phyloP scores from a whole-genome alignment of 2,113 vertebrate genomes.

The Oreochromis tanganicae region DNA sequence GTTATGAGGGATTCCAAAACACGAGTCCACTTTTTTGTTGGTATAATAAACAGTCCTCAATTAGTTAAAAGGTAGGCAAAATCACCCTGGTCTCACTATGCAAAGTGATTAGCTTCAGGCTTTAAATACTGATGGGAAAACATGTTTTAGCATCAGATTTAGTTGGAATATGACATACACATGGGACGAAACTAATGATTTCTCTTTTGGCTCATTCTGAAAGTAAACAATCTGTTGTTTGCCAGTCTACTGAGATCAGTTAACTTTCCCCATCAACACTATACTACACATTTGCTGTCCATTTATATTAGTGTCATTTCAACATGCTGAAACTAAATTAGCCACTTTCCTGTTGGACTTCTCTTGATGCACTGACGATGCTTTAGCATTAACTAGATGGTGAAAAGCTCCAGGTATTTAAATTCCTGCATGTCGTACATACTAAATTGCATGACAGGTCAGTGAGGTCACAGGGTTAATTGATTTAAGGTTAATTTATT shows the following conservation, averaged over 20 bases:
- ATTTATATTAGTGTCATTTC: not conserved
- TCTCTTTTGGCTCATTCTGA: not conserved
- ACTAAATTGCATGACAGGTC: not conserved
- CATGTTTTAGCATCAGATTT: conserved; percentile 4
- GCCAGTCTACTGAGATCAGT: not conserved
- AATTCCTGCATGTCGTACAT: not conserved
- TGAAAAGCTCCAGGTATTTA: not conserved
- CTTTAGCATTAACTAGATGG: not conserved
- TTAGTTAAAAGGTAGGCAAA: not conserved
- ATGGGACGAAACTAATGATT: not conserved
- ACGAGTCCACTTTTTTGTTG: not conserved
- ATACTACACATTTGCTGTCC: not conserved
- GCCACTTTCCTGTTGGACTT: not conserved
- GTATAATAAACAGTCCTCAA: not conserved
- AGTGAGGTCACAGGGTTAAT: conserved; percentile 26
- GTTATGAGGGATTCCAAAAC: not conserved
- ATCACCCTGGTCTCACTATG: not conserved
- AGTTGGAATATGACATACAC: not conserved
- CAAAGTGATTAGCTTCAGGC: not conserved
- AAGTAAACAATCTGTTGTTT: not conserved
- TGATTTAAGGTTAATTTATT: conserved; percentile 48
- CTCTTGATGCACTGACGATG: not conserved
- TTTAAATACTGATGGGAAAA: conserved; percentile 3
- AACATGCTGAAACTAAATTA: not conserved
- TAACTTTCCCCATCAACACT: not conserved